Conservation (phyloP, 2,888 invertebrate genomes). For the Parnassius smintheus region DNA sequence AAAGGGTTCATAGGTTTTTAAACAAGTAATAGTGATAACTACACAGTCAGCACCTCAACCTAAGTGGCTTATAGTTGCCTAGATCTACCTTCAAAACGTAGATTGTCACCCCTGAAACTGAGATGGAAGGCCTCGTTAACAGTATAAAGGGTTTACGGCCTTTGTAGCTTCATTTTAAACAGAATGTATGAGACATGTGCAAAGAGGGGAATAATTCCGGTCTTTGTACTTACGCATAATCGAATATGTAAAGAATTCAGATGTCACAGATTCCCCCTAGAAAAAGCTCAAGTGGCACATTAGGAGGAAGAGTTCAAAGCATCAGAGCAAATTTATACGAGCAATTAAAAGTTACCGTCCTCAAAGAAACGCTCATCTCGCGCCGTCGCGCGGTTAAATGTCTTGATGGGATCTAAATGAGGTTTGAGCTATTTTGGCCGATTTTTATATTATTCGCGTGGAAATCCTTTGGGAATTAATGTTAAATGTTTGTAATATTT, state of each 20-base stretch:
- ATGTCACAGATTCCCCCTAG: conserved; percentile 15
- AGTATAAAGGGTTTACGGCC: too few species aligned
- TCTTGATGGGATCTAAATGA: conserved; percentile 21
- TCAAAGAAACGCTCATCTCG: conserved; percentile 55
- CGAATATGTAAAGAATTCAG: conserved; percentile 16
- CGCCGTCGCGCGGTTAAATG: conserved; percentile 48
- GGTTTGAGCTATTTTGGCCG: neutral
- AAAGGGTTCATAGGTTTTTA: too few species aligned
- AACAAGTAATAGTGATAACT: too few species aligned
- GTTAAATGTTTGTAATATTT: neutral
- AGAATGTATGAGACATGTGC: conserved; percentile 10
- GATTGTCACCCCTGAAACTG: too few species aligned
- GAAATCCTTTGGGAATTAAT: neutral
- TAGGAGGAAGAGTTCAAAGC: conserved; percentile 56
- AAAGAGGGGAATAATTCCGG: conserved; percentile 15
- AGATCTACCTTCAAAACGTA: too few species aligned
- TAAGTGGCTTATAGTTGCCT: too few species aligned
- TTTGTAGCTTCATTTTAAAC: neutral
- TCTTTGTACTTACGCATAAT: conserved; percentile 25
- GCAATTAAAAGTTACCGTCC: conserved; percentile 66
- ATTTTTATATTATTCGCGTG: neutral
- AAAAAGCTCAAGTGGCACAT: conserved; percentile 23
- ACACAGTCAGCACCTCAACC: too few species aligned
- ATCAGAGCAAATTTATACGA: conserved; percentile 31
- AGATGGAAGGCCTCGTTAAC: too few species aligned